Base-by-base conservation (phyloP, 2,888 invertebrate species). In the Chalcosyrphus nemorum region DNA sequence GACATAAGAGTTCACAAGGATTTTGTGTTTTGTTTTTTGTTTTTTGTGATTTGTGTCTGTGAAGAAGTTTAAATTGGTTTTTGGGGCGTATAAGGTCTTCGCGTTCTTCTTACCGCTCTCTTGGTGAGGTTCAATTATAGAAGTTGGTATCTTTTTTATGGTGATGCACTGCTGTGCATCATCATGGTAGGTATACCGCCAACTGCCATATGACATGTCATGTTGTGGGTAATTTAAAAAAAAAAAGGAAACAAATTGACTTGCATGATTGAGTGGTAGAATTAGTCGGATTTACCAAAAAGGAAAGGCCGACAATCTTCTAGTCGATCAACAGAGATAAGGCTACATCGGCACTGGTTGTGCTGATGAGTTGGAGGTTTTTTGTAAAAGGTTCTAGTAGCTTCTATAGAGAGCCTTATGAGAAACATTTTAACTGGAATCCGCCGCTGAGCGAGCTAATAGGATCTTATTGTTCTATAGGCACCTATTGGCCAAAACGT, bases 61-160 rank as follows among this genome's bases (percentile, higher is more conserved):
- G 27, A 27, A 45, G 29, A 61, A 65, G 77, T 71, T 65, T 77
- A 61, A 82, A 77, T 61, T 82, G 65, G 45, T 57, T 70, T 66
- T 27, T 54, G 47, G 75, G 78, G 78, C 72, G 72, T 61, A n/a
- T 50, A 15, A 6, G 9, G 41, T 13, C 13, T 41, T n/a, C n/a
- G n/a, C n/a, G n/a, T n/a, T n/a, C n/a, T n/a, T n/a, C n/a, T n/a
- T n/a, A n/a, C 13, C 7, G 2, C 2, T 45, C 29, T 29, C 43
- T 32, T 27, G 35, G 15, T 24, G 45, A 61, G 57, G 47, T 29
- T 57, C 19, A 57, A 41, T 35, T 52, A 59, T 66, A 3, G 11
- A 38, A 24, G 38, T 52, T 19, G 41, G 13, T 65, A 43, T 43
- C 43, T 43, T 47, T 35, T 24, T 13, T 27, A 13, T 32, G 24